Percentiles rank a stretch among this genome's conserved stretches.
phyloP scores from a whole-genome alignment of 2,888 invertebrate genomes.

The Drosophila prostipennis region DNA sequence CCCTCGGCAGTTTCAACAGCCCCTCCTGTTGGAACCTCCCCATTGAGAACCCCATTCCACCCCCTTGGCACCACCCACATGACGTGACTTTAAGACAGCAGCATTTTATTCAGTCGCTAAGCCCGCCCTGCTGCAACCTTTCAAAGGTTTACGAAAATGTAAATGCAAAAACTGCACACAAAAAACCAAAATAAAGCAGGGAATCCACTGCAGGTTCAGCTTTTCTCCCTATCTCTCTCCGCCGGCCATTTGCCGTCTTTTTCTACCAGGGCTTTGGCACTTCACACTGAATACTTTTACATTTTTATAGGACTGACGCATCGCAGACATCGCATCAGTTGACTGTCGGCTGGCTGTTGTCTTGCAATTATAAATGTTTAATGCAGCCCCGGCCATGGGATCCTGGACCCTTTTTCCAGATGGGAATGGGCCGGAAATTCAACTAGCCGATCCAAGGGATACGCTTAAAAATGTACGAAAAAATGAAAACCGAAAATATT shows the following conservation, averaged over 20 bases:
- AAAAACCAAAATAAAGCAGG: slow-evolving; percentile 25
- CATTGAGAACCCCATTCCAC: background rate
- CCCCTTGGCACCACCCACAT: slow-evolving; percentile 21
- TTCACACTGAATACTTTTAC: slow-evolving; percentile 53
- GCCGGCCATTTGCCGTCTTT: background rate
- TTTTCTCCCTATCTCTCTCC: background rate
- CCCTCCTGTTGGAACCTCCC: slow-evolving; percentile 1
- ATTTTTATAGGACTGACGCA: slow-evolving; percentile 50
- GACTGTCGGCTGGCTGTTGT: slow-evolving; percentile 39
- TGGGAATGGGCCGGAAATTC: slow-evolving; percentile 4
- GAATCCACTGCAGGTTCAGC: slow-evolving; percentile 44
- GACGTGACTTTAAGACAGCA: slow-evolving; percentile 74
- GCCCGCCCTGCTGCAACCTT: slow-evolving; percentile 38
- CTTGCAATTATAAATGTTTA: slow-evolving; percentile 82
- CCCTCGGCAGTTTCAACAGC: slow-evolving; percentile 18
- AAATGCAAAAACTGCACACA: slow-evolving; percentile 56
- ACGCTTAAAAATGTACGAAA: slow-evolving; percentile 6
- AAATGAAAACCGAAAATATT: background rate
- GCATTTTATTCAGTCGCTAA: slow-evolving; percentile 63
- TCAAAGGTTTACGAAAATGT: slow-evolving; percentile 63
- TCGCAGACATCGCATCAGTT: slow-evolving; percentile 42
- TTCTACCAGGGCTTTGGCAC: slow-evolving; percentile 34
- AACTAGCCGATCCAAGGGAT: slow-evolving; percentile 13
- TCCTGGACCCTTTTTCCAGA: slow-evolving; percentile 6
- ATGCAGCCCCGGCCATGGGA: slow-evolving; percentile 52